Evolutionary conservation across 2,888 invertebrate genomes (phyloP), one percentile per base, ranked within the genome.

Genomic region (Catocala sponsa): DNA sequence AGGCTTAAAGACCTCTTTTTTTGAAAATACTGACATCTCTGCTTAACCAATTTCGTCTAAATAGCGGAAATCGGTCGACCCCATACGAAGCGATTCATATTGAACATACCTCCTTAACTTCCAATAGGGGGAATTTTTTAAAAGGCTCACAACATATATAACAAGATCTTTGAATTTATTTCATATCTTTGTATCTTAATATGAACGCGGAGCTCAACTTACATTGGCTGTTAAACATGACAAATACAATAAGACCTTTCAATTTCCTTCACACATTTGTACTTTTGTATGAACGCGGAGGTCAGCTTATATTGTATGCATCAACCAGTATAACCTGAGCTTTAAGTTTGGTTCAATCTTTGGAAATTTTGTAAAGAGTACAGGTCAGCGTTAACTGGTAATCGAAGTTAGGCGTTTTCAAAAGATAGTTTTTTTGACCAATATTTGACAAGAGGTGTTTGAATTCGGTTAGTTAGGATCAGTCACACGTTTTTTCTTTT

Each of bases 401-500:
- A 0, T 7, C 2, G 6, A 15, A 7, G 25, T 72, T 70, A 46
- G 44, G 38, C 51, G 51, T 53, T 41, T 53, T 43, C 11, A 46
- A 63, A 50, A 65, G 53, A 9, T 25, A 33, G 33, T 38, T 57
- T 57, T 35, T 49, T 46, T 46, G 10, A 55, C 46, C 38, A 32
- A 41, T 48, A n/a, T 72, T 68, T 66, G 55, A 78, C 77, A 78
- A 78, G 65, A 63, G 65, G n/a, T 50, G 44, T 78, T 74, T 76
- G 76, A 78, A 74, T 74, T 78, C 61, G 56, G 77, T 78, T 78
- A 78, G 77, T 78, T 78, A 78, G 47, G 60, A 55, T 43, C 59
- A 61, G 74, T 68, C 74, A 71, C 54, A 58, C 54, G 59, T 47
- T 49, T 65, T 77, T 72, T 25, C 25, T 70, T 70, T 70, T 13